These are phyloP conservation scores for Bombyx mandarina DNA, from an alignment of 1,140 invertebrate genomes.

Conservation along the genomic window DNA sequence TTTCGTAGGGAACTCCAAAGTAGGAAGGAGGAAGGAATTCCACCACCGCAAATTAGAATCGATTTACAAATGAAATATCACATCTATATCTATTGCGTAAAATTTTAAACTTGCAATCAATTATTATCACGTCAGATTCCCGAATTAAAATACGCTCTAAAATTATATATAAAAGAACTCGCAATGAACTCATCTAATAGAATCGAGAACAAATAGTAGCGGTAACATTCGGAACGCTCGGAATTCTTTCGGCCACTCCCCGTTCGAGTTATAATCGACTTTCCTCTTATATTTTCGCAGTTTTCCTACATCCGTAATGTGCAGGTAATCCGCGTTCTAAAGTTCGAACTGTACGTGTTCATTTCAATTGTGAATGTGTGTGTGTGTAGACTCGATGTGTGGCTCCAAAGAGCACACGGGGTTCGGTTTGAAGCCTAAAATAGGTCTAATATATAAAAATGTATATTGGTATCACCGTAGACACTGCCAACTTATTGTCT, in stretches of 20 bases:
- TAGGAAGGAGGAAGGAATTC: no score
- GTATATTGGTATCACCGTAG: no score
- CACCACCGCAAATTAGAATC: no score
- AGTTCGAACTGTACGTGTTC: not conserved
- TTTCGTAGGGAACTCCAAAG: no score
- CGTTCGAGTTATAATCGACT: constrained; percentile 47
- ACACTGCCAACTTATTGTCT: no score
- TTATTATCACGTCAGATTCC: not conserved
- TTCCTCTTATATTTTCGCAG: constrained; percentile 23
- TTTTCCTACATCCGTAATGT: constrained; percentile 1
- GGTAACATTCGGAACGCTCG: constrained; percentile 7
- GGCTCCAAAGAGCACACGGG: not conserved
- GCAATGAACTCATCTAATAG: not conserved
- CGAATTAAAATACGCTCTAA: not conserved
- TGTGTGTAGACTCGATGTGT: not conserved
- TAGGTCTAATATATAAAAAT: no score
- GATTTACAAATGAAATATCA: no score
- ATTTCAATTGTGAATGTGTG: not conserved
- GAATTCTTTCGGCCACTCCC: constrained; percentile 42
- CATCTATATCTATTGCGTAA: no score
- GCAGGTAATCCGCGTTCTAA: constrained; percentile 2
- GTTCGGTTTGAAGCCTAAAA: no score
- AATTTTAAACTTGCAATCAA: not conserved
- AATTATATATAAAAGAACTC: not conserved
- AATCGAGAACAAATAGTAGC: constrained; percentile 21